Conservation (phyloP, 2,797 vertebrate species). For the Nothura maculosa region DNA sequence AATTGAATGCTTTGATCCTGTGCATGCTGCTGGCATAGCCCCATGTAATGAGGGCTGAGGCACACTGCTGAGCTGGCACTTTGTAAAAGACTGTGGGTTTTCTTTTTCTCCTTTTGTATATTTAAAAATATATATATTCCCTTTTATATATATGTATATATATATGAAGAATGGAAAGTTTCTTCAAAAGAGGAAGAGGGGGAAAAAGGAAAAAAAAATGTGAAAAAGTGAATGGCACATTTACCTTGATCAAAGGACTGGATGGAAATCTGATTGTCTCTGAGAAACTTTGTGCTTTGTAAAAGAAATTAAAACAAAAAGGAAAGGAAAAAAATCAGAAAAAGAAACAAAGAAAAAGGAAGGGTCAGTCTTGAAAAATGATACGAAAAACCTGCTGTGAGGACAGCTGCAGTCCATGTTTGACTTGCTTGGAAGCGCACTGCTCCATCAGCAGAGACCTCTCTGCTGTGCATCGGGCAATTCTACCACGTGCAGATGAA, state of each 20-base stretch:
- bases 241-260: conserved; percentile 30
- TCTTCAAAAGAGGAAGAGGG: conserved; percentile 3
- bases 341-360: background rate
- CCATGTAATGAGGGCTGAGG: conserved; percentile 47
- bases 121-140: background rate
- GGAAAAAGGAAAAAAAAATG: background rate
- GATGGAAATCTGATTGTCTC: conserved; percentile 42
- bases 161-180: background rate
- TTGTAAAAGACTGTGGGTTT: conserved; percentile 33
- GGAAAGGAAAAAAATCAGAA: rapidly evolving
- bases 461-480: background rate
- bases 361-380: background rate
- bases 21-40: conserved; percentile 48
- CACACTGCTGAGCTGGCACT: conserved; percentile 54
- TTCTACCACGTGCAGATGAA: background rate
- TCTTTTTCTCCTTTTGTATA: conserved; percentile 18
- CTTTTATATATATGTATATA: no score
- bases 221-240: background rate
- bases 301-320: background rate
- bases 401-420: background rate
- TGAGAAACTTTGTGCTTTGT: background rate
- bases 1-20: conserved; percentile 69
- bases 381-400: conserved; percentile 8
- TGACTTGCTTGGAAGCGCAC: background rate
- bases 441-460: background rate